These are phyloP conservation scores for Tenthredo notha DNA, from an alignment of 2,888 invertebrate species.

Conservation along the genomic window DNA sequence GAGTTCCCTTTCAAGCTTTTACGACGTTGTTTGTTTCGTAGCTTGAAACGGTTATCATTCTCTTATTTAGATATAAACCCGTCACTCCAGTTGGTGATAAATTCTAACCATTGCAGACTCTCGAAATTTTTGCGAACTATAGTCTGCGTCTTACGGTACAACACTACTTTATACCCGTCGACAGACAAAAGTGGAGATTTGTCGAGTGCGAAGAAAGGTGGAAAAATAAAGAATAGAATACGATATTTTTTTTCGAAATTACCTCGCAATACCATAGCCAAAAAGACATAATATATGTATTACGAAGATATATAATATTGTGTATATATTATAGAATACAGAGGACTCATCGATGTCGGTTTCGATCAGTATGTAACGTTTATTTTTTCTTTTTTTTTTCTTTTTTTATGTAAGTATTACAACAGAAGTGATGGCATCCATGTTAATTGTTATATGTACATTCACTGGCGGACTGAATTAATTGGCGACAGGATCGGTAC, in stretches of 20 bases:
- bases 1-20: constrained; percentile 18
- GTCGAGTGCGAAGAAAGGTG: neutral
- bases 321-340: neutral
- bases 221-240: neutral
- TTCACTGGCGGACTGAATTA: constrained; percentile 50
- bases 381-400: no score
- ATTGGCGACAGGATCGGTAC: constrained; percentile 49
- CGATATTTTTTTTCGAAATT: no score
- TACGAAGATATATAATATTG: neutral
- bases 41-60: constrained; percentile 30
- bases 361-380: constrained; percentile 55
- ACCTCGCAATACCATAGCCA: neutral
- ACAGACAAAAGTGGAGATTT: neutral
- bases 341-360: constrained; percentile 35
- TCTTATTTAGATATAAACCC: constrained; percentile 29
- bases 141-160: neutral
- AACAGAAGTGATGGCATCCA: constrained; percentile 56
- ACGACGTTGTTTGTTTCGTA: constrained; percentile 47
- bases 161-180: neutral
- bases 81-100: constrained; percentile 28
- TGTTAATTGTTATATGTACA: constrained; percentile 52
- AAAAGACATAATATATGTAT: neutral
- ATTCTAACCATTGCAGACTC: neutral
- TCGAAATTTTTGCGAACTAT: neutral
- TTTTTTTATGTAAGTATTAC: constrained; percentile 53